Conservation (phyloP, 1,140 invertebrate species). For the Lordiphosa mommai region DNA sequence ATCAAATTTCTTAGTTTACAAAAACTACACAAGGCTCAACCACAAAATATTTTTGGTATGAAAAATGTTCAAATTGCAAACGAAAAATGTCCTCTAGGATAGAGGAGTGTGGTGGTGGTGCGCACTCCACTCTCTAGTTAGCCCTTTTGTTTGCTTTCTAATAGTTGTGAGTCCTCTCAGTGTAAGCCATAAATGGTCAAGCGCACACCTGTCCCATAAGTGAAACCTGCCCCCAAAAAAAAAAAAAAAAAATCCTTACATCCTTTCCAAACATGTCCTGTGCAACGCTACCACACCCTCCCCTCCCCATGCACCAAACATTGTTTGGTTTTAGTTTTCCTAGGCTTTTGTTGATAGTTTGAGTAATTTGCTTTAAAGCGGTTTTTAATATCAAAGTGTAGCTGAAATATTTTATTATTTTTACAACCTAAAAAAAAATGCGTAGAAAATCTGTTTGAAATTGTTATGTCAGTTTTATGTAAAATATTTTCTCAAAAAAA, state of each 20-base stretch:
- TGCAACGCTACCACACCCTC: neutral
- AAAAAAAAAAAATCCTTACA: no score
- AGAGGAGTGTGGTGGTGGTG: neutral
- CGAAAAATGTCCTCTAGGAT: constrained; percentile 36
- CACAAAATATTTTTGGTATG: constrained; percentile 52
- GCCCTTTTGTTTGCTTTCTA: constrained; percentile 49
- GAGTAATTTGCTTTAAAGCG: constrained; percentile 65
- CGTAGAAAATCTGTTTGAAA: constrained; percentile 67
- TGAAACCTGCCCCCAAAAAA: constrained; percentile 9
- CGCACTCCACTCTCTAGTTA: constrained; percentile 17
- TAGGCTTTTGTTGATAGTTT: constrained; percentile 39
- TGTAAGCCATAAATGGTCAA: constrained; percentile 4
- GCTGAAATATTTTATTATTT: constrained; percentile 49
- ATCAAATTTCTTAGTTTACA: constrained; percentile 58
- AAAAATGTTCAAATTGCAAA: constrained; percentile 53
- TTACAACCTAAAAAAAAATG: constrained; percentile 34
- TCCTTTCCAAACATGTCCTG: constrained; percentile 15
- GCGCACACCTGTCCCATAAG: constrained; percentile 36
- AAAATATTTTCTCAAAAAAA: constrained; percentile 48
- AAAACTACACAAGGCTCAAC: constrained; percentile 22
- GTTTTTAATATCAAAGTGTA: constrained; percentile 69
- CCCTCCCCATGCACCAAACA: constrained; percentile 10
- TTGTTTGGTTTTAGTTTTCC: constrained; percentile 44
- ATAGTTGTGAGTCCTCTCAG: constrained; percentile 30
- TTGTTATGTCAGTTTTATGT: constrained; percentile 74